These are phyloP conservation scores for Barypeithes pellucidus DNA, from an alignment of 2,888 invertebrate species.

Conservation along the genomic window DNA sequence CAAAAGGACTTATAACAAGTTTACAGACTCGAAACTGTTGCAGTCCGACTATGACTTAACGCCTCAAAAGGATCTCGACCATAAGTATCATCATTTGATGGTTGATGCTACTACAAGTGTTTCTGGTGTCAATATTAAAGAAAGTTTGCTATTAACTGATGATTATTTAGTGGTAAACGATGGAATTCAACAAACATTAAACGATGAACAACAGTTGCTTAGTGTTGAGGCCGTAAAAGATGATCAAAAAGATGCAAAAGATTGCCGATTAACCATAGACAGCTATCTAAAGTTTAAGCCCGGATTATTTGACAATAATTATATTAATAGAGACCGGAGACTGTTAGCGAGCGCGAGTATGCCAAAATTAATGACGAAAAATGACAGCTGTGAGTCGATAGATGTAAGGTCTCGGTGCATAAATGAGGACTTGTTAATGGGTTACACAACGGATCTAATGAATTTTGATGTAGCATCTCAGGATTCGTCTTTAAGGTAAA, in stretches of 20 bases:
- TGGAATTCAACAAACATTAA: not conserved
- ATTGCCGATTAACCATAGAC: constrained; percentile 8
- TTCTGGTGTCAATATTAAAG: constrained; percentile 42
- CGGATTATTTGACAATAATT: constrained; percentile 32
- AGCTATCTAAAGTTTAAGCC: constrained; percentile 15
- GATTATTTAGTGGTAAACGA: constrained; percentile 37
- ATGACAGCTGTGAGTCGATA: not conserved
- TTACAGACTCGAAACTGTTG: constrained; percentile 50
- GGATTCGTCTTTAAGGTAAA: constrained; percentile 50
- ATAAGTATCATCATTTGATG: constrained; percentile 57
- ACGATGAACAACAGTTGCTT: not conserved
- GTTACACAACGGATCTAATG: constrained; percentile 25
- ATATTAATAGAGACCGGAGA: constrained; percentile 29
- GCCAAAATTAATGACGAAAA: constrained; percentile 26
- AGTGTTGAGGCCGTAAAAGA: not conserved
- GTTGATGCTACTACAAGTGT: constrained; percentile 55
- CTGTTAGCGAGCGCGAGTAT: constrained; percentile 30
- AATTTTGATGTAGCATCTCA: constrained; percentile 35
- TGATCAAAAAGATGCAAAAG: not conserved
- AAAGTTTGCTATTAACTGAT: constrained; percentile 44
- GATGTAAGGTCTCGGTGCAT: not conserved
- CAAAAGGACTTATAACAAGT: constrained; percentile 39
- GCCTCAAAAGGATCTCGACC: constrained; percentile 57
- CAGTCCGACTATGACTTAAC: constrained; percentile 59
- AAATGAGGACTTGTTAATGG: not conserved